A percentile compares a stretch with the other conserved stretches of the same genome.
phyloP scores from a whole-genome alignment of 2,888 invertebrate genomes.

The Cyaniris semiargus region DNA sequence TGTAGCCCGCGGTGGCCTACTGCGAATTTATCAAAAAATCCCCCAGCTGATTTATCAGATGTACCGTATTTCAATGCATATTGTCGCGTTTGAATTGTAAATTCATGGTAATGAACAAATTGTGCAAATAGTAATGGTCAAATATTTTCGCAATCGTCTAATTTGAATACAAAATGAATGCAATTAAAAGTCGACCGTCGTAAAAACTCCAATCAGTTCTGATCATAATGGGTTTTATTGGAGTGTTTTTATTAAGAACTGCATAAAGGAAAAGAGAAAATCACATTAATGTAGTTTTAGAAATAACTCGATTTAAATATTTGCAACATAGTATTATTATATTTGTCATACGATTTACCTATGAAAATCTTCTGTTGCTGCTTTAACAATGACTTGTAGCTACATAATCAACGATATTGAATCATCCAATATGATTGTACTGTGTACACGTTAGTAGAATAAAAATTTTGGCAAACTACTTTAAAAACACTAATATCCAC shows the following conservation, averaged over 20 bases:
- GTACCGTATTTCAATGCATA: constrained; percentile 4
- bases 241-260: neutral
- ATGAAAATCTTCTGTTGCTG: neutral
- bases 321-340: neutral
- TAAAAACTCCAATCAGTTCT: constrained; percentile 3
- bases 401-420: no score
- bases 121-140: constrained; percentile 5
- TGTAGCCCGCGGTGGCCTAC: no score
- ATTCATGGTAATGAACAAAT: neutral
- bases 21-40: neutral
- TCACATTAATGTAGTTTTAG: neutral
- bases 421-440: no score
- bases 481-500: neutral
- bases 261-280: neutral
- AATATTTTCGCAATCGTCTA: constrained; percentile 10
- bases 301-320: neutral
- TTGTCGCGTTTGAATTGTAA: neutral
- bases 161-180: constrained; percentile 6
- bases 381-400: neutral
- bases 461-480: no score
- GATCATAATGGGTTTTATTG: neutral
- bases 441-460: no score
- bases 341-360: neutral
- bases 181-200: neutral
- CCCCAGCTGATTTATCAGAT: neutral